Conservation (phyloP, 1,140 invertebrate species). For the Temnothorax nylanderi region DNA sequence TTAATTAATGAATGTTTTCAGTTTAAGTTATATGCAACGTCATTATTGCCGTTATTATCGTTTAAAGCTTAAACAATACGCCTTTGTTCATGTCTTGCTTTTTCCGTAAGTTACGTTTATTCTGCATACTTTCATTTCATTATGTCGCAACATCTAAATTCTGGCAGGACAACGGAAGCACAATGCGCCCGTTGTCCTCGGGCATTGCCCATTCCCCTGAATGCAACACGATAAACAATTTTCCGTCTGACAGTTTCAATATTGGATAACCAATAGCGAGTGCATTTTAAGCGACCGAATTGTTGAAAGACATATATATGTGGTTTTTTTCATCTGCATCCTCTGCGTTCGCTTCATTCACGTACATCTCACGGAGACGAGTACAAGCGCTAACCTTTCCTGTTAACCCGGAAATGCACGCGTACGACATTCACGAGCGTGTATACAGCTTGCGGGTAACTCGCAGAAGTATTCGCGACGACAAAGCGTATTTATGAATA, state of each 20-base stretch:
- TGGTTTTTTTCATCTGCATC: neutral
- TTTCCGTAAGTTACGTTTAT: neutral
- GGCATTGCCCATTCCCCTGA: neutral
- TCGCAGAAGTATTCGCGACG: slow-evolving; percentile 18
- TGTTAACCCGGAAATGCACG: slow-evolving; percentile 13
- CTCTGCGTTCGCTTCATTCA: neutral
- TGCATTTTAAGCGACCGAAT: slow-evolving; percentile 19
- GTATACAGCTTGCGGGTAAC: neutral
- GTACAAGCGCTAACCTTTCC: neutral
- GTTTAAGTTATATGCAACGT: neutral
- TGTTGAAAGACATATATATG: neutral
- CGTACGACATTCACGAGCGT: neutral
- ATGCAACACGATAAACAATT: slow-evolving; percentile 16
- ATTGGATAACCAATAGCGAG: slow-evolving; percentile 41
- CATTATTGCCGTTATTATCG: neutral
- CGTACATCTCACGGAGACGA: neutral
- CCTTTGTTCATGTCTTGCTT: neutral
- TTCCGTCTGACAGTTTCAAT: slow-evolving; percentile 28
- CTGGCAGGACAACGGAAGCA: neutral
- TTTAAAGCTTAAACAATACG: neutral
- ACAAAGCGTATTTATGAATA: slow-evolving; percentile 50
- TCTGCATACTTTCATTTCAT: slow-evolving; percentile 1
- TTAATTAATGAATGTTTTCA: neutral
- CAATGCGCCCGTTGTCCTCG: neutral
- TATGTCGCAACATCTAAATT: neutral